Evolutionary conservation across 2,797 vertebrate genomes (phyloP), one percentile per base, ranked within the genome.

Genomic region (Lacerta viridis): DNA sequence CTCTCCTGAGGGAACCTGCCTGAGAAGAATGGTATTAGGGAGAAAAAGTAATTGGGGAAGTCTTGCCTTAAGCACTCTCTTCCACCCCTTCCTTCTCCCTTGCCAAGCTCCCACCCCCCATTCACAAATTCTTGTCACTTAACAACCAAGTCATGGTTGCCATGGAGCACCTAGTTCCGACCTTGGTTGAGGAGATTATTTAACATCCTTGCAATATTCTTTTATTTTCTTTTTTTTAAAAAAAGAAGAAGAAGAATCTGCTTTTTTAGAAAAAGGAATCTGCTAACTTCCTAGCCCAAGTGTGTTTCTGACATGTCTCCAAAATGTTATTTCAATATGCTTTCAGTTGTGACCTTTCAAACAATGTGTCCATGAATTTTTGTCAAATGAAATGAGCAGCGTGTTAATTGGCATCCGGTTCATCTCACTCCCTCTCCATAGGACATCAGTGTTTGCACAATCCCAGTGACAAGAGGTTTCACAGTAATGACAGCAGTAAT

Each of bases 401-500:
- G 89, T 11, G 55, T 91, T 88, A 82, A 88, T 87, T 94, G 23
- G 64, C 15, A 78, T 46, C 61, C 41, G 50, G 18, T 74, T 71
- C 79, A 80, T 71, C 55, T 25, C 0, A 0, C 25, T 50, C 23
- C 27, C 29, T 72, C 39, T 85, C 61, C 76, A 59, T 61, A 69
- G 39, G 71, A 43, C 46, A 77, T 79, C 80, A 80, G 78, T 89
- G 41, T 93, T 61, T 36, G 64, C 1, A 87, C 39, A 92, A 29
- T 90, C 55, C 8, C 46, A 83, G 2, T 2, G 89, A 84, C 36
- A 84, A 64, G 6, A 85, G 36, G 18, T 71, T 71, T 85, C 84
- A 76, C 79, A 85, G 82, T 59, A 91, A 90, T 41, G 75, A 88
- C 71, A 15, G 71, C 75, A 71, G 80, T 71, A 93, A 88, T 78